Conservation (phyloP, 2,113 vertebrate genomes). For the Meriones unguiculatus region DNA sequence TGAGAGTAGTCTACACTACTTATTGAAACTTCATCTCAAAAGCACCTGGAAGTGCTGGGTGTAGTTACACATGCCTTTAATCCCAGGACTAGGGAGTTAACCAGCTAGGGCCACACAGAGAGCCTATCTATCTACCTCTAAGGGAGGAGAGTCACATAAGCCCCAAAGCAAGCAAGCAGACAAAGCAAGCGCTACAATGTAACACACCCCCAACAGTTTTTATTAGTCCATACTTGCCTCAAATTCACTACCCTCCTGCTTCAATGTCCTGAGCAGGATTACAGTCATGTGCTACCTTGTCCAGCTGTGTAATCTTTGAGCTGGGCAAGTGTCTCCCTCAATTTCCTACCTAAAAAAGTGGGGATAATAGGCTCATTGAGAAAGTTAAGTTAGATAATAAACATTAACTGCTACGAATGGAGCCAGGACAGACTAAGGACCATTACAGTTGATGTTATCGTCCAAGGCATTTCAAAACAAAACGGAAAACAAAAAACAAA, state of each 20-base stretch:
- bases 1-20: not conserved
- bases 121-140: not conserved
- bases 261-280: not conserved
- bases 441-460: not conserved
- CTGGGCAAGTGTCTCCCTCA: slow-evolving; percentile 32
- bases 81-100: not conserved
- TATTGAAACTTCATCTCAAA: not conserved
- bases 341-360: slow-evolving; percentile 31
- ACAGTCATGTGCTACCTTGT: not conserved
- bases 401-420: not conserved
- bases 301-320: not conserved
- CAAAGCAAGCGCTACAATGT: not conserved
- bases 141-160: not conserved
- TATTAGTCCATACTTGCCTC: not conserved
- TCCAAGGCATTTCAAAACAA: slow-evolving; percentile 8
- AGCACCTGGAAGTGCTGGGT: not conserved
- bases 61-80: not conserved
- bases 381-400: slow-evolving; percentile 10
- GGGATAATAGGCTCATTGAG: not conserved
- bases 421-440: not conserved
- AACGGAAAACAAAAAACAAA: not conserved
- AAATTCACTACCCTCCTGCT: not conserved
- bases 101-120: not conserved
- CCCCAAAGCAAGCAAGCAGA: not conserved
- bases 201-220: too few relatives aligned